These are phyloP conservation scores for Pseudococcus viburni DNA, from an alignment of 2,888 invertebrate species.

Conservation along the genomic window DNA sequence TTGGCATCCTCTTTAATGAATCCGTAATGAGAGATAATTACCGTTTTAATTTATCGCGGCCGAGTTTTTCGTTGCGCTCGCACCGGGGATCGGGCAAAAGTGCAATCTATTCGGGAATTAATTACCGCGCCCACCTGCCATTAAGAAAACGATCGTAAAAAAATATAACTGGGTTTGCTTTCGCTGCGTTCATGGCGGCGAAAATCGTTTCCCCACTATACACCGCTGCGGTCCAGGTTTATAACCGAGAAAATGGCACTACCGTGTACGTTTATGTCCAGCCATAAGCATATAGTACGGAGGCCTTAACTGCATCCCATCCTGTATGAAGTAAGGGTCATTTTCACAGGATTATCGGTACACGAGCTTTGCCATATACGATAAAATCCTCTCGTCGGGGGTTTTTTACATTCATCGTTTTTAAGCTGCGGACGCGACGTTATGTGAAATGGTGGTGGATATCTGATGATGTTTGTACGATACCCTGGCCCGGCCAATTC, in stretches of 20 bases:
- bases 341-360: constrained; percentile 7
- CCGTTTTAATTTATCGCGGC: constrained; percentile 25
- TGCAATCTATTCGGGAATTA: background rate
- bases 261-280: background rate
- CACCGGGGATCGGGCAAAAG: background rate
- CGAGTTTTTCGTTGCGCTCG: background rate
- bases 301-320: background rate
- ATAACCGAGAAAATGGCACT: background rate
- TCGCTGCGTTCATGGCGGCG: background rate
- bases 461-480: constrained; percentile 8
- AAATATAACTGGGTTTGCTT: background rate
- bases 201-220: background rate
- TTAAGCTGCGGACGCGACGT: background rate
- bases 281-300: background rate
- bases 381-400: background rate
- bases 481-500: background rate
- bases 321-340: background rate
- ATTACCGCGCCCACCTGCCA: constrained; percentile 16
- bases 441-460: background rate
- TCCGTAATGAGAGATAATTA: constrained; percentile 58
- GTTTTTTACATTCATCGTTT: background rate
- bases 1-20: constrained; percentile 58
- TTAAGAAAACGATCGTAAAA: background rate
- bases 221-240: background rate
- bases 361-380: constrained; percentile 1